These are phyloP conservation scores for Limenitis camilla DNA, from an alignment of 2,888 invertebrate genomes.

Conservation along the genomic window DNA sequence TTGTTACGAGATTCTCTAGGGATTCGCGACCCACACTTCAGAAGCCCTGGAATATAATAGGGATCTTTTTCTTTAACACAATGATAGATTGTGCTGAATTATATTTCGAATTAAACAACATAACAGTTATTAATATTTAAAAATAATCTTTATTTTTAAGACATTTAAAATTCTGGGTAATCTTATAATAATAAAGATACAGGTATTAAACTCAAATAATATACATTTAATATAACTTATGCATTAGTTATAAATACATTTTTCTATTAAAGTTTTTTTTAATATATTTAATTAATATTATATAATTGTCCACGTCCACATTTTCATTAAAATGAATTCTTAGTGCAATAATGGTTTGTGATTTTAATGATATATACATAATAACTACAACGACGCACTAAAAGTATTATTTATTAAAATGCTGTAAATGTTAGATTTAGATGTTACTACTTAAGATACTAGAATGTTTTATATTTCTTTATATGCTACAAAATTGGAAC, in stretches of 20 bases:
- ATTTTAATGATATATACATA: neutral
- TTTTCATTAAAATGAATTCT: too few relatives aligned
- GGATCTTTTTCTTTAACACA: conserved; percentile 8
- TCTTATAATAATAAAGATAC: too few relatives aligned
- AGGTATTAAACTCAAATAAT: too few relatives aligned
- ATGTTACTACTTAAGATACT: conserved; percentile 24
- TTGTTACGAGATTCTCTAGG: conserved; percentile 14
- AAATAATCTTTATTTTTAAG: neutral
- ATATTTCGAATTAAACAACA: neutral
- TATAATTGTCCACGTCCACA: too few relatives aligned
- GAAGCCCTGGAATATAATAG: conserved; percentile 5
- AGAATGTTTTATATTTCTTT: conserved; percentile 41
- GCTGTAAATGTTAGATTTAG: conserved; percentile 37
- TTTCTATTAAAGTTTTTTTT: too few relatives aligned
- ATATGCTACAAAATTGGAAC: conserved; percentile 46
- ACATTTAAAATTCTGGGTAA: neutral
- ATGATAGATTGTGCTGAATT: conserved; percentile 7
- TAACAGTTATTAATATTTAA: neutral
- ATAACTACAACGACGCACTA: neutral
- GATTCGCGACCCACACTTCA: conserved; percentile 14
- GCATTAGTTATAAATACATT: too few relatives aligned
- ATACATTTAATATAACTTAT: too few relatives aligned
- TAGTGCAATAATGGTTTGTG: neutral
- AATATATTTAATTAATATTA: too few relatives aligned
- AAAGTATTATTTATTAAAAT: conserved; percentile 9